Conservation (phyloP, 2,797 vertebrate species). For the Moxostoma hubbsi region DNA sequence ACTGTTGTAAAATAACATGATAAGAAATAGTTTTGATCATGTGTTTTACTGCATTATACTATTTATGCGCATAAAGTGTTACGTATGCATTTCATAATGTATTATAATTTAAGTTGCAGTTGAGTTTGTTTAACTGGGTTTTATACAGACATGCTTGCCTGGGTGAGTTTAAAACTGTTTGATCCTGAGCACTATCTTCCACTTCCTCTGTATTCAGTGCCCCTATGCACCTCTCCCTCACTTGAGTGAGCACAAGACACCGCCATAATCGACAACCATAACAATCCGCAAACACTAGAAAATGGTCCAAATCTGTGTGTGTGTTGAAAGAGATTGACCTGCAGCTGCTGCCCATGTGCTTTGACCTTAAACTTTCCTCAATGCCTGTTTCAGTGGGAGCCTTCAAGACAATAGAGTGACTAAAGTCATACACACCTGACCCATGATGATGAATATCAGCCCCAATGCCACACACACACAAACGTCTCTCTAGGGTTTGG, state of each 20-base stretch:
- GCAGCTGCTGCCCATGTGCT: slow-evolving; percentile 13
- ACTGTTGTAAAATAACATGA: too few relatives aligned
- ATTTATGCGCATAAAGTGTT: too few relatives aligned
- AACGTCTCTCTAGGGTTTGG: slow-evolving; percentile 55
- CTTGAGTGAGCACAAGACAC: slow-evolving; percentile 29
- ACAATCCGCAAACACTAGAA: slow-evolving; percentile 23
- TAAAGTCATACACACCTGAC: slow-evolving; percentile 48
- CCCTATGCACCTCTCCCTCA: slow-evolving; percentile 21
- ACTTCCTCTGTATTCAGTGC: slow-evolving; percentile 21
- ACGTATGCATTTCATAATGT: too few relatives aligned
- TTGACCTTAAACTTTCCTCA: slow-evolving; percentile 49
- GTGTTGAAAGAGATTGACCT: slow-evolving; percentile 35
- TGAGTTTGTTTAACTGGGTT: background rate
- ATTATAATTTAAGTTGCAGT: too few relatives aligned
- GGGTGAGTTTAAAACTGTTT: slow-evolving; percentile 13
- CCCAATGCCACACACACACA: slow-evolving; percentile 49
- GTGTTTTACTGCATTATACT: too few relatives aligned
- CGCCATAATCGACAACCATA: slow-evolving; percentile 37
- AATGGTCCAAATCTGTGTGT: slow-evolving; percentile 24
- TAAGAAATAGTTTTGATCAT: too few relatives aligned
- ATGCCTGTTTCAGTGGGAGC: slow-evolving; percentile 40
- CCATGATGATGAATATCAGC: slow-evolving; percentile 57
- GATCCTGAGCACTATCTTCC: slow-evolving; percentile 14
- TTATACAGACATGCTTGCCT: slow-evolving; percentile 13
- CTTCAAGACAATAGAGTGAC: slow-evolving; percentile 40